A percentile compares a stretch with the other conserved stretches of the same genome.
phyloP scores from a whole-genome alignment of 2,113 vertebrate species.

The Gorsachius goisagi region DNA sequence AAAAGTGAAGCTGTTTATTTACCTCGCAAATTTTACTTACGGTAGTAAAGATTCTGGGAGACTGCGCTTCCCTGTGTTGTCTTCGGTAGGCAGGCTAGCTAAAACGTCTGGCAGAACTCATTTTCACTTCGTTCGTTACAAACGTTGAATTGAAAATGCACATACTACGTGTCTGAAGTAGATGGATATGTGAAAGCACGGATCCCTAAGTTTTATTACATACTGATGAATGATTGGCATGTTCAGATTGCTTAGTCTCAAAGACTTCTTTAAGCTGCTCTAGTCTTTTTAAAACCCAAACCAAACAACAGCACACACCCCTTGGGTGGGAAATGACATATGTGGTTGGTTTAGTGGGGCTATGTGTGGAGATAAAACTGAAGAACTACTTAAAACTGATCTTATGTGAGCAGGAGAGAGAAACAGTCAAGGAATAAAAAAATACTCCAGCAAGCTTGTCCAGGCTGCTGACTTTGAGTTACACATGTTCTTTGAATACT shows the following conservation, averaged over 20 bases:
- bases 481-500: background rate
- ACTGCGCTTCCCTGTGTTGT: background rate
- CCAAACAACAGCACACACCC: background rate
- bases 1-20: background rate
- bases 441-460: background rate
- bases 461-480: background rate
- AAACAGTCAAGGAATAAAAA: background rate
- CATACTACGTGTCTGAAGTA: fast-evolving
- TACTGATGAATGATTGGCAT: fast-evolving
- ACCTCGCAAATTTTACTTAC: fast-evolving
- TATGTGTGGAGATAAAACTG: background rate
- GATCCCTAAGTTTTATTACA: background rate
- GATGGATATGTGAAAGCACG: background rate
- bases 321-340: background rate
- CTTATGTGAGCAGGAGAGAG: background rate
- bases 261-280: background rate
- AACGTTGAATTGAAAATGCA: background rate
- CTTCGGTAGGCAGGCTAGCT: background rate
- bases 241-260: background rate
- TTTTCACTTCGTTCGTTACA: background rate
- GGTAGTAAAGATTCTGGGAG: too few relatives aligned
- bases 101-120: background rate
- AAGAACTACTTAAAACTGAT: background rate
- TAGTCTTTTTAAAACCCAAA: background rate
- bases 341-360: background rate